Base-by-base conservation (phyloP, 2,888 invertebrate species). In the Dynastes tityus region DNA sequence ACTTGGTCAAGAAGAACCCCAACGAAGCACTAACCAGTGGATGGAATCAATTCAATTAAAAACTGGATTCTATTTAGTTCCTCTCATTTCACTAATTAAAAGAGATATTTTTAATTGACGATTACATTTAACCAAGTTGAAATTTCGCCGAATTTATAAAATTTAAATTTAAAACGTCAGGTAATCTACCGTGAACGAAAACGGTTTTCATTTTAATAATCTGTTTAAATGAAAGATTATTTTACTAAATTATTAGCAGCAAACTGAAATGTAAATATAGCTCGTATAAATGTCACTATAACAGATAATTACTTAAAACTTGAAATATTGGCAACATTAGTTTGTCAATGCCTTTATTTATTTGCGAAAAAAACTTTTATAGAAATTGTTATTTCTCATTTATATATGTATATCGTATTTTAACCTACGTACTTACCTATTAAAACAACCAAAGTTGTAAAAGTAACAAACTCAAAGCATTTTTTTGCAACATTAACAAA, bases 61-160 rank as follows among this genome's bases (percentile, higher is more conserved):
- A 13, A 6, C 29, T 37, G 29, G 22, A 22, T 16, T 74, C 40
- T 9, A 27, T 74, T 45, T 61, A 61, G 27, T 74, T 61, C 40
- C 63, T 40, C 45, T 63, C 61, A 74, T 45, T 74, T 61, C n/a
- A 45, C 45, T 45, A 74, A 74, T 74, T 74, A 74, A 40, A 29
- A 74, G 58, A 73, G 61, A 74, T 61, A 53, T 74, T 45, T 61
- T 74, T 61, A 45, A 74, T 74, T 29, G n/a, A 16, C 16, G 49
- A 37, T 58, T 61, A 45, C 13, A 29, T 74, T 74, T 61, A 61
- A 61, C 45, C 40, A 40, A 32, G 8, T 45, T 45, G 45, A 2
- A 61, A 74, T 27, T 74, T 51, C 11, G 11, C 68, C 68, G 16
- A 74, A 61, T 74, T 61, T 68, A 27, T 51, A 51, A 68, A 27